These are phyloP conservation scores for Lepilemur septentrionalis DNA, from an alignment of 2,797 vertebrate species.

Conservation along the genomic window DNA sequence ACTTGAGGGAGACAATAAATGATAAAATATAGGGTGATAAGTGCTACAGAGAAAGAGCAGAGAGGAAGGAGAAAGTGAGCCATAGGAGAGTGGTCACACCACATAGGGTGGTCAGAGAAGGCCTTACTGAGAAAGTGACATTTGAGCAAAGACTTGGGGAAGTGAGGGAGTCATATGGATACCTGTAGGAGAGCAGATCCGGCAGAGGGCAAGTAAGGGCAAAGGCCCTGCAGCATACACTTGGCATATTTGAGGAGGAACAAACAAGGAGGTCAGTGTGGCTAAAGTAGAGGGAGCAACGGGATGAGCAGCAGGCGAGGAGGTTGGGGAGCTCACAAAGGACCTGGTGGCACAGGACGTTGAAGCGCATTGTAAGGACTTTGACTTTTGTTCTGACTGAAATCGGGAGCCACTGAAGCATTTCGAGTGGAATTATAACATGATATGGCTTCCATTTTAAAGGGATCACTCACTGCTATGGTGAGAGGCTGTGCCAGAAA, in stretches of 20 bases:
- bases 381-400: not conserved
- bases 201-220: not conserved
- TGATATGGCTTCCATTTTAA: slow-evolving; percentile 4
- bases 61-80: not conserved
- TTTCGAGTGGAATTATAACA: not conserved
- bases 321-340: not conserved
- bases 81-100: not conserved
- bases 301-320: not conserved
- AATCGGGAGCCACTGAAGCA: not conserved
- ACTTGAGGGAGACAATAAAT: not conserved
- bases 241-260: not conserved
- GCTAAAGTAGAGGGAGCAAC: not conserved
- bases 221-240: not conserved
- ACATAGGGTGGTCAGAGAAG: not conserved
- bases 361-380: not conserved
- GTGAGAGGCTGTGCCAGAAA: not conserved
- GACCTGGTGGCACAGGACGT: not conserved
- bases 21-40: not conserved
- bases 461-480: not conserved
- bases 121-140: not conserved
- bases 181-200: not conserved
- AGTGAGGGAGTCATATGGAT: not conserved
- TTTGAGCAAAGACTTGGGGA: not conserved
- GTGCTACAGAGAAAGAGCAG: not conserved
- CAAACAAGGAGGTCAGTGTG: not conserved